Conservation (phyloP, 2,888 invertebrate species). For the Melanchra persicariae region DNA sequence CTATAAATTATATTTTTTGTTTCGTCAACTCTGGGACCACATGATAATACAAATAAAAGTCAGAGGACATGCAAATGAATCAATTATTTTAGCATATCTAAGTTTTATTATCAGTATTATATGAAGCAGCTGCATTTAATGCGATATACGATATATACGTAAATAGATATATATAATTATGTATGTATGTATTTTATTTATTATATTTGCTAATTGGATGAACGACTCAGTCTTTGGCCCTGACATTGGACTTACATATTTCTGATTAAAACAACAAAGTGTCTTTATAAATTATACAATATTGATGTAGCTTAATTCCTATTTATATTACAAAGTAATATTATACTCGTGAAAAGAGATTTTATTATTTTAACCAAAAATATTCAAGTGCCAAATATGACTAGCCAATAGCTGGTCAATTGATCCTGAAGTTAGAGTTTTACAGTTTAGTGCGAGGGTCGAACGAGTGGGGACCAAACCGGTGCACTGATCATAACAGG, state of each 20-base stretch:
- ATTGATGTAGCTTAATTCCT: constrained; percentile 55
- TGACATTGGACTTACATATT: constrained; percentile 60
- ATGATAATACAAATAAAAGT: constrained; percentile 59
- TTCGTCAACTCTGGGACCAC: constrained; percentile 71
- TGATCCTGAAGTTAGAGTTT: constrained; percentile 28
- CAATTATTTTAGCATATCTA: constrained; percentile 88
- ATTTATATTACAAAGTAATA: constrained; percentile 58
- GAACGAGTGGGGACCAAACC: constrained; percentile 87
- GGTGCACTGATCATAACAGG: constrained; percentile 82
- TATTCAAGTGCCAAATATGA: constrained; percentile 61
- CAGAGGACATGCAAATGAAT: constrained; percentile 68
- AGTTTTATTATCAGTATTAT: constrained; percentile 79
- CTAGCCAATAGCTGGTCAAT: constrained; percentile 39
- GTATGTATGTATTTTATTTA: constrained; percentile 72
- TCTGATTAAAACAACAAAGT: constrained; percentile 52
- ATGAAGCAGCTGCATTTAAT: constrained; percentile 82
- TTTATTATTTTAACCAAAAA: constrained; percentile 53
- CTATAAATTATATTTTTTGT: constrained; percentile 43
- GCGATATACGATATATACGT: constrained; percentile 85
- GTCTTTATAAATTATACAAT: constrained; percentile 46
- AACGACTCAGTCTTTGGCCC: constrained; percentile 41
- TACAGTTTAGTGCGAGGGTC: constrained; percentile 59
- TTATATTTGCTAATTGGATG: constrained; percentile 63
- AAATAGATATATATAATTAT: constrained; percentile 79
- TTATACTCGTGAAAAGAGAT: constrained; percentile 34